Evolutionary conservation across 2,888 invertebrate species (phyloP).

Genomic region (Teleiodes luculella): DNA sequence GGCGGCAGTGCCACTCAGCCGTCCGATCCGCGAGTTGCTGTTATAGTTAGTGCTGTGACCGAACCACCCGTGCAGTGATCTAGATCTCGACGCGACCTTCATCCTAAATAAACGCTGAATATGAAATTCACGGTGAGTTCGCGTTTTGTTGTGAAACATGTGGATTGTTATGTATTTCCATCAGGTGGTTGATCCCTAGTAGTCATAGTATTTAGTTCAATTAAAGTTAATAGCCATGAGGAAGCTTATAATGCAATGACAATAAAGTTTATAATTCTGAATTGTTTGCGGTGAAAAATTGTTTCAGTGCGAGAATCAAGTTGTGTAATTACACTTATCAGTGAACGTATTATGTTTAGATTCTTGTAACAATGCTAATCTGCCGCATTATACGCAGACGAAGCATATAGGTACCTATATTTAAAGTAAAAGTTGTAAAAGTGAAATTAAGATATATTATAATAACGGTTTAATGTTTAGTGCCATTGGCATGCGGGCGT

Average conservation of each 20-base stretch:
- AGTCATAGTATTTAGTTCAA: not conserved
- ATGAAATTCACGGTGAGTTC: slow-evolving; percentile 79
- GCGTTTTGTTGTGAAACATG: slow-evolving; percentile 29
- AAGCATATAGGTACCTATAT: slow-evolving; percentile 12
- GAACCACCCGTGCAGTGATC: slow-evolving; percentile 57
- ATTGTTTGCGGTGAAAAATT: not conserved
- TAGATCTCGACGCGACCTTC: slow-evolving; percentile 61
- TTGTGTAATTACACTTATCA: not conserved
- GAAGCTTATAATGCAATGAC: not conserved
- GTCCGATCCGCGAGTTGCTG: slow-evolving; percentile 51
- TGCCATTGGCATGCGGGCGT: slow-evolving; percentile 67
- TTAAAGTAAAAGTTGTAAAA: slow-evolving; percentile 67
- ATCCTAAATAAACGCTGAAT: slow-evolving; percentile 60
- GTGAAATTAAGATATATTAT: slow-evolving; percentile 66
- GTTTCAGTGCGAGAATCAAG: not conserved
- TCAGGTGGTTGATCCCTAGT: not conserved
- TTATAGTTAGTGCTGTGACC: slow-evolving; percentile 48
- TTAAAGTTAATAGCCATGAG: not conserved
- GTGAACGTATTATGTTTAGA: slow-evolving; percentile 5
- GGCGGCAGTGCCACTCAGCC: slow-evolving; percentile 69
- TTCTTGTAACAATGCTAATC: slow-evolving; percentile 10
- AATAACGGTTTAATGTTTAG: slow-evolving; percentile 58
- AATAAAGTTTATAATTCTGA: not conserved
- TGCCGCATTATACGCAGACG: slow-evolving; percentile 10
- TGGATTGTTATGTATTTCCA: slow-evolving; percentile 1